Base-by-base conservation (phyloP, 1,140 invertebrate genomes). In the Micrasema longulum region DNA sequence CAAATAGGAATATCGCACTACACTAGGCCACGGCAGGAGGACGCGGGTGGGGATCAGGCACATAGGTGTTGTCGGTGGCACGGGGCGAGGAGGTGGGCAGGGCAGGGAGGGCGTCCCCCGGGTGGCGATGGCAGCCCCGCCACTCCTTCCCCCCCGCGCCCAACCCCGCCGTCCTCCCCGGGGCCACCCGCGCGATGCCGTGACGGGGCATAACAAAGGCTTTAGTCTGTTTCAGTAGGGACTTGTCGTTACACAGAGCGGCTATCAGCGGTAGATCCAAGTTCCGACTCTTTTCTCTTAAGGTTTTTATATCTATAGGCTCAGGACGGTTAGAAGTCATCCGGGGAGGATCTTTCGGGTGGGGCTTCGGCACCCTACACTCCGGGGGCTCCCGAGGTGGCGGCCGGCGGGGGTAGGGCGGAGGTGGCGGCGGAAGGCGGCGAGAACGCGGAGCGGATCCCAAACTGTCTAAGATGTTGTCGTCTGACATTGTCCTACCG, bases 181-280 rank as follows among this genome's bases (percentile, higher is more conserved):
- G 35, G 16, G 20, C 57, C 22, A 47, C 65, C 14, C 66, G 62
- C 38, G 65, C 69, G 2, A 53, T 62, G 16, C 74, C 74, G 52
- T 69, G 88, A 79, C 91, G 91, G 26, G 91, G 90, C 83, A 91
- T 85, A 45, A 91, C 91, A 77, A 92, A 93, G 11, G 92, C 92
- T 81, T 94, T 94, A 3, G 93, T 94, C 80, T 94, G 93, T 81
- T 94, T 94, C 47, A 95, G 80, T 69, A 95, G 83, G 41, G 93
- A 93, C 26, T 91, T 87, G 81, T 97, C 95, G 79, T 96, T 96
- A 83, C 94, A 97, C 53, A 97, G 84, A 3, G 95, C 95, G 41
- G 93, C 92, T 77, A 97, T 95, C 26, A 97, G 83, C 12, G 95
- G 95, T 77, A 97, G 83, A 82, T 96, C 94, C 72, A 96, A 82